Conservation (phyloP, 64 coral and sea anemone species). For the Pocillopora damicornis region DNA sequence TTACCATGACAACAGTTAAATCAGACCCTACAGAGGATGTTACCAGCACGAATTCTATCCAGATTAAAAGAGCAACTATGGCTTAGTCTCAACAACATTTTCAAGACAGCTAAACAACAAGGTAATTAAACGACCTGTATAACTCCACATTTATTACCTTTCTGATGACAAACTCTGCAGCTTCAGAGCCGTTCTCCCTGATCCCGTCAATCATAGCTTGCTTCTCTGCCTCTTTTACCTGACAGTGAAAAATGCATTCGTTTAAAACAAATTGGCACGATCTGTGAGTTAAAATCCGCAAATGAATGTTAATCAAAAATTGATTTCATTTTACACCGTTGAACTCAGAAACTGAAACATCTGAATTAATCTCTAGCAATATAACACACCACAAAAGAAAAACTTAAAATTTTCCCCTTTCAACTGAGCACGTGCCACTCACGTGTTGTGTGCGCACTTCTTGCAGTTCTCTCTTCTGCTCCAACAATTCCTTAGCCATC, state of each 20-base stretch:
- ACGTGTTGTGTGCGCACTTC: slow-evolving; percentile 88
- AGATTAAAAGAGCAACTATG: too few species aligned
- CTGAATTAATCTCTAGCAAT: too few species aligned
- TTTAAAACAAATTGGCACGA: background rate
- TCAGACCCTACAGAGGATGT: too few species aligned
- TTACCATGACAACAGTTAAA: too few species aligned
- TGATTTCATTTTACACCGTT: too few species aligned
- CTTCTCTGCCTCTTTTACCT: slow-evolving; percentile 97
- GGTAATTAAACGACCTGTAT: too few species aligned
- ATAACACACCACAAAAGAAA: too few species aligned
- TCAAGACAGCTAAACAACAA: too few species aligned
- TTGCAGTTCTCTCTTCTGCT: slow-evolving; percentile 89
- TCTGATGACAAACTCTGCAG: slow-evolving; percentile 92
- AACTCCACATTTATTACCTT: slow-evolving; percentile 55
- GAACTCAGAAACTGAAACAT: too few species aligned
- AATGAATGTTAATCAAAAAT: background rate
- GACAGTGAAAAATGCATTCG: background rate
- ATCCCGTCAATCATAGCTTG: slow-evolving; percentile 96
- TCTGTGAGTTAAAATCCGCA: background rate
- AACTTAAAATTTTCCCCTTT: background rate
- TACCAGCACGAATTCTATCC: too few species aligned
- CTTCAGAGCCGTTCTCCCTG: slow-evolving; percentile 87
- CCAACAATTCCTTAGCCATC: slow-evolving; percentile 85
- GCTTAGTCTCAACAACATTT: too few species aligned
- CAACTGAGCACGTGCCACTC: background rate